Conservation (phyloP, 1,140 invertebrate genomes). For the Hypothenemus hampei region DNA sequence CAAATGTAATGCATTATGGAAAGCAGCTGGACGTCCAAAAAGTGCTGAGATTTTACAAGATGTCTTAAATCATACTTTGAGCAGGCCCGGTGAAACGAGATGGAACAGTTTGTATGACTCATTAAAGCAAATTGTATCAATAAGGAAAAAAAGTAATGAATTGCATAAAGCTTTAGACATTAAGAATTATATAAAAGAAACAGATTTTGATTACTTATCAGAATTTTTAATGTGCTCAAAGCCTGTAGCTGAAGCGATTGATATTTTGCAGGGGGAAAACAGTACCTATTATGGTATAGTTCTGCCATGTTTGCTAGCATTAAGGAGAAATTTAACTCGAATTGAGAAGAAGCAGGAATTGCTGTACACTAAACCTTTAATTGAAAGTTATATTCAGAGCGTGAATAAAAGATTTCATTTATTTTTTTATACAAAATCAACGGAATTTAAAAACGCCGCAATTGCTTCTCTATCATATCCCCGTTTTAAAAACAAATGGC, state of each 20-base stretch:
- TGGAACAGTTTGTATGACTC: background rate
- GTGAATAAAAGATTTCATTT: background rate
- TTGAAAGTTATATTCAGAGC: background rate
- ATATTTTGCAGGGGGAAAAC: background rate
- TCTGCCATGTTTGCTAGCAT: background rate
- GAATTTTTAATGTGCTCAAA: background rate
- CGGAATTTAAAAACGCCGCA: background rate
- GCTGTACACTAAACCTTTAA: background rate
- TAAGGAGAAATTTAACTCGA: background rate
- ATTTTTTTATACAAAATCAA: background rate
- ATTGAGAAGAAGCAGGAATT: too few species aligned
- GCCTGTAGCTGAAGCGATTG: background rate
- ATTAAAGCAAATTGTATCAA: background rate
- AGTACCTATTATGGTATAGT: background rate
- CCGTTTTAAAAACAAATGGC: background rate
- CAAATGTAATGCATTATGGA: background rate
- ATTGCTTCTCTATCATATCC: constrained; percentile 2
- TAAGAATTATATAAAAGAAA: background rate
- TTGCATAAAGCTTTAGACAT: background rate
- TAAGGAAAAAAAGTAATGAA: background rate
- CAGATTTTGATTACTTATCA: background rate
- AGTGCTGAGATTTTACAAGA: background rate
- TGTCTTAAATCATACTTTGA: background rate
- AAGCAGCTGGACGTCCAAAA: background rate
- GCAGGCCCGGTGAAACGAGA: background rate